Base-by-base conservation (phyloP, 2,797 vertebrate genomes). In the Schizopygopsis malacanthus region DNA sequence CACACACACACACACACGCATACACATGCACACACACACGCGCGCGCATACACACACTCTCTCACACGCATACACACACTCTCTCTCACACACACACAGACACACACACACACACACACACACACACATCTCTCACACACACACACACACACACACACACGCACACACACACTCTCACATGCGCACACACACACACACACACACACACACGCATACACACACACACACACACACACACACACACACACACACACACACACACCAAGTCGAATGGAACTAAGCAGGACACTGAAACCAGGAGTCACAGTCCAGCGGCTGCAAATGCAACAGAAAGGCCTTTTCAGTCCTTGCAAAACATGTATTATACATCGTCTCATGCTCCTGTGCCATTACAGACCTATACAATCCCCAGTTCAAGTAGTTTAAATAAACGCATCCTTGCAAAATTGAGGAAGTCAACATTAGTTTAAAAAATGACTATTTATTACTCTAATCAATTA, bases 241-340 rank as follows among this genome's bases (percentile, higher is more conserved):
- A 13, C 33, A 72, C 47, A 54, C 63, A 72, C 47, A 54, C 67
- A 41, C 69, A 75, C 33, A 65, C 71, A 79, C 73, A 63, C 1
- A 3, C 37, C 37, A 79, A 71, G 75, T 76, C 37, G 39, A 85
- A 79, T 25, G 83, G 75, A 85, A 85, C 65, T 85, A 85, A 85
- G 76, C 33, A 56, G 75, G 83, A 71, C 63, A 85, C 52, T 52
- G 81, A 86, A 77, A 79, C 73, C 63, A 71, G 80, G 47, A 77
- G 85, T 86, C 85, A 86, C 50, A 63, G 73, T 82, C 81, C 80
- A 86, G 63, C 65, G 37, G 61, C n/a, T 82, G 16, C 25, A 59
- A 85, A 61, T 78, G 28, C 75, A 84, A 83, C 76, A 85, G 76
- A 85, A 79, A 79, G 52, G 50, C 83, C 83, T 79, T 79, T 79